Base-by-base conservation (phyloP, 53 echinoderm and acorn worm genomes). In the Antedon mediterranea region DNA sequence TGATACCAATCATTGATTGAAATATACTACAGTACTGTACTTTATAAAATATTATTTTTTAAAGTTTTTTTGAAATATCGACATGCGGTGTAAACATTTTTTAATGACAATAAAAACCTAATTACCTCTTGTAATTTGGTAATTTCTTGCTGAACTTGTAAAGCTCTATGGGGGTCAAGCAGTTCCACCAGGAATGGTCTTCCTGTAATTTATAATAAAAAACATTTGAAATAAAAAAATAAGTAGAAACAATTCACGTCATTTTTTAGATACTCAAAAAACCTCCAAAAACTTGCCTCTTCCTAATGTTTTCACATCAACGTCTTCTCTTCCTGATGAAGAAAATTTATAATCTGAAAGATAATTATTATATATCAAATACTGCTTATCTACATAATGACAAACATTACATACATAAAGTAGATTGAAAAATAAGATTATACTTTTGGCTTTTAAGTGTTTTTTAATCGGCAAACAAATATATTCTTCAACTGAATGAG, bases 311-410 rank as follows among this genome's bases (percentile, higher is more conserved):
- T 86, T 83, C 0, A 98, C 98, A 85, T 98, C 98, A 28, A 98
- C 91, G 86, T 98, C 98, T 78, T 98, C 98, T 76, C 98, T 84
- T 20, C 98, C 98, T 5, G 98, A 98, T 32, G 98, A 86, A 9
- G 89, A 90, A 86, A 98, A 98, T 29, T 80, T 79, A 37, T 93
- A 88, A 75, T 81, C 98, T 97, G 77, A 7, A 79, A 23, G 33
- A 81, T 80, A 78, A 79, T 71, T 31, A 32, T 34, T 28, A 29
- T n/a, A n/a, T n/a, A n/a, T n/a, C n/a, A n/a, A n/a, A n/a, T n/a
- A n/a, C n/a, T n/a, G n/a, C n/a, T n/a, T n/a, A n/a, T n/a, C n/a
- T n/a, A n/a, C n/a, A n/a, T n/a, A n/a, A n/a, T n/a, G n/a, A n/a
- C n/a, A n/a, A n/a, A n/a, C n/a, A n/a, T n/a, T n/a, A n/a, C n/a